A percentile compares a stretch with the other conserved stretches of the same genome.
Conservation (phyloP, 1,140 invertebrate species). For the Elymnias hypermnestra region DNA sequence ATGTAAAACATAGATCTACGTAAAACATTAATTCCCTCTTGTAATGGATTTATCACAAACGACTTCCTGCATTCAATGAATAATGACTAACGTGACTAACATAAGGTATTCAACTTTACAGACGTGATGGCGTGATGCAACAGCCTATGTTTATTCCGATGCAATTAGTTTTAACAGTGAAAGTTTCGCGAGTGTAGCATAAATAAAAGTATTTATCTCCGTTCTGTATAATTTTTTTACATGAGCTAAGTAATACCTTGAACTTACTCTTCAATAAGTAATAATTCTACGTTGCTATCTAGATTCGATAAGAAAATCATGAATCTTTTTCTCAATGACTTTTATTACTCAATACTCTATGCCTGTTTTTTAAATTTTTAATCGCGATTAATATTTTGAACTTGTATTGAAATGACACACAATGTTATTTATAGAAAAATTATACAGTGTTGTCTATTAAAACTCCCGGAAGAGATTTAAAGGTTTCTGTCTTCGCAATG, state of each 20-base stretch:
- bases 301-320: no score
- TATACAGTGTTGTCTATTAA: no score
- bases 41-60: conserved; percentile 9
- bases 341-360: no score
- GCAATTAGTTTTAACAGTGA: conserved; percentile 18
- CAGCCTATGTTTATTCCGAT: conserved; percentile 15
- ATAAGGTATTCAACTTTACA: conserved; percentile 1
- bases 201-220: conserved; percentile 3
- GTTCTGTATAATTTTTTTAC: background rate
- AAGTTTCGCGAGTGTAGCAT: conserved; percentile 7
- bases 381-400: no score
- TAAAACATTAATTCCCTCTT: conserved; percentile 6
- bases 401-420: no score
- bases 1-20: background rate
- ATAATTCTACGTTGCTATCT: no score
- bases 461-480: no score
- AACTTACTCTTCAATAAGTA: no score
- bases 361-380: no score
- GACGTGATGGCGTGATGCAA: conserved; percentile 10
- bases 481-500: no score
- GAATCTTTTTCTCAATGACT: no score
- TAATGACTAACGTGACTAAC: conserved; percentile 7
- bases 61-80: conserved; percentile 10
- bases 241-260: background rate
- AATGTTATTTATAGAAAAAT: no score